Evolutionary conservation across 2,888 invertebrate genomes (phyloP).

Genomic region (Lithophane leautieri): DNA sequence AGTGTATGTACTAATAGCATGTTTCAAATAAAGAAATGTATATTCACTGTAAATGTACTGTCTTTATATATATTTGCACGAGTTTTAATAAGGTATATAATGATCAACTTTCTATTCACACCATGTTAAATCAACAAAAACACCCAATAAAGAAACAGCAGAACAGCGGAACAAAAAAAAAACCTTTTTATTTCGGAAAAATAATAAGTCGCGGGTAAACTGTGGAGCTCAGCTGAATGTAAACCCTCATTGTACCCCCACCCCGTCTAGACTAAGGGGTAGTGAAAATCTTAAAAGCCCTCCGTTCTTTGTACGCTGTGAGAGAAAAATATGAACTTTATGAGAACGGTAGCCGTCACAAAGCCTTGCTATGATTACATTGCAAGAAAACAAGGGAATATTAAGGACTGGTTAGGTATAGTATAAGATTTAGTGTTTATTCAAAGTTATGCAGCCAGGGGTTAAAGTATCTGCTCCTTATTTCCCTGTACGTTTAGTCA

Average conservation of each 20-base stretch:
- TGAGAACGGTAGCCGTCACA: slow-evolving; percentile 45
- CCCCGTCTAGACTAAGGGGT: slow-evolving; percentile 70
- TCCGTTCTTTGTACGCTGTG: slow-evolving; percentile 61
- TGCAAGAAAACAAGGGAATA: slow-evolving; percentile 38
- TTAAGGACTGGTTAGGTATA: neutral
- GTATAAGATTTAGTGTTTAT: slow-evolving; percentile 33
- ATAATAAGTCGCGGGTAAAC: slow-evolving; percentile 70
- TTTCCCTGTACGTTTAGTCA: neutral
- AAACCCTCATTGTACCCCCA: slow-evolving; percentile 54
- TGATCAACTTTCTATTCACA: neutral
- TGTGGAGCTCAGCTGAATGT: slow-evolving; percentile 72
- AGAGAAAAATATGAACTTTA: slow-evolving; percentile 68
- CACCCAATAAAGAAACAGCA: slow-evolving; percentile 19
- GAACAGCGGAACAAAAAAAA: slow-evolving; percentile 70
- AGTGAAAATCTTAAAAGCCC: slow-evolving; percentile 72
- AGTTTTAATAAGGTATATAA: neutral
- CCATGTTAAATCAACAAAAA: slow-evolving; percentile 1
- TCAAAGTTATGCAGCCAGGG: neutral
- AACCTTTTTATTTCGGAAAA: slow-evolving; percentile 71
- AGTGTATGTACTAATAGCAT: no score
- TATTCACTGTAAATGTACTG: no score
- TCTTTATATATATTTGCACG: neutral
- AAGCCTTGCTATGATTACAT: slow-evolving; percentile 50
- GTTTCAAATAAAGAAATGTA: no score
- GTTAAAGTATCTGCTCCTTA: neutral